phyloP scores from a whole-genome alignment of 2,113 vertebrate genomes.

The Ciconia stormi region DNA sequence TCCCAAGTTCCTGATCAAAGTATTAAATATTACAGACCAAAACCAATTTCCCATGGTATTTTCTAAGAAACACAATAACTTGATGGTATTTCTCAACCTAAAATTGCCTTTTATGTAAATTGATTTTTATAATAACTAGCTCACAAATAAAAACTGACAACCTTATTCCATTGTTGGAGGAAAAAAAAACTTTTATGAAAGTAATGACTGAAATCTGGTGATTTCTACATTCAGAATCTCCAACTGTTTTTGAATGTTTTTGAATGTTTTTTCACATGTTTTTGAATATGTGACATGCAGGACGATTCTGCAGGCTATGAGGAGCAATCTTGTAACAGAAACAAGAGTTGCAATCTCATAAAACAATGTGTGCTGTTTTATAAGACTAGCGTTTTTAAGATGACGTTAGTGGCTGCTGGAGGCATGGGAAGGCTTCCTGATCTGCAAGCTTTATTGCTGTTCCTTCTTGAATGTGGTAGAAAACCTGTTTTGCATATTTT shows the following conservation, averaged over 20 bases:
- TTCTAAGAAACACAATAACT: not conserved
- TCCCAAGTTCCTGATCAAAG: not conserved
- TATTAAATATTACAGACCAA: not conserved
- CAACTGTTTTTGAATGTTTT: not conserved
- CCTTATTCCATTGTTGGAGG: not conserved
- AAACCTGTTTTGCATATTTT: not conserved
- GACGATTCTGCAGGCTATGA: not conserved
- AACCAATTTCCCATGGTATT: not conserved
- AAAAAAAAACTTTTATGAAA: not conserved
- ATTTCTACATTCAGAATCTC: not conserved
- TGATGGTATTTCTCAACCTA: not conserved
- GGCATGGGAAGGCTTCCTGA: not conserved
- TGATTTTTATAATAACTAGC: not conserved
- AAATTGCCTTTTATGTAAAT: constrained; percentile 18
- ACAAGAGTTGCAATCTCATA: not conserved
- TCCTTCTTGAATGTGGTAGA: not conserved
- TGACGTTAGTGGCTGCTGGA: not conserved
- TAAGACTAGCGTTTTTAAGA: not conserved
- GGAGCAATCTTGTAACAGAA: not conserved
- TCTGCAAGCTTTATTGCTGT: not conserved
- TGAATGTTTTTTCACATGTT: not conserved
- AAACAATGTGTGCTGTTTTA: not conserved
- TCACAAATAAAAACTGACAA: constrained; percentile 14
- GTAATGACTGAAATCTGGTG: not conserved
- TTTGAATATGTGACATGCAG: not conserved